Evolutionary conservation across 2,113 vertebrate species (phyloP).

Genomic region (Dicrurus megarhynchus): DNA sequence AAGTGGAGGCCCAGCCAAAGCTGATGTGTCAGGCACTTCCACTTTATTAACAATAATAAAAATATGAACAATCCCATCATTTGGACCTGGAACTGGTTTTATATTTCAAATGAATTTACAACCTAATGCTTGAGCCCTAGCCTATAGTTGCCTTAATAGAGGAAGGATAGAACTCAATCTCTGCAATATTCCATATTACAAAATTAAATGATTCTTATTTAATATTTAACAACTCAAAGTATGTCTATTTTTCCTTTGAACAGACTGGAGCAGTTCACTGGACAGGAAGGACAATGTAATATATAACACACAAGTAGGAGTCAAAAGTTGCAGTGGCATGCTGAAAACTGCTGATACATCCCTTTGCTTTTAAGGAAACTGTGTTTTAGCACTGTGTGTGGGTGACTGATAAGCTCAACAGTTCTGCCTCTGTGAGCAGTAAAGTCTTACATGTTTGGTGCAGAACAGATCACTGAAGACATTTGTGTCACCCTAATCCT

Average conservation of each 20-base stretch:
- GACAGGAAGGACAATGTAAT: not conserved
- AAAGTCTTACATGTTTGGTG: not conserved
- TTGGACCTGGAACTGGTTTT: not conserved
- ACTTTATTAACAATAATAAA: not conserved
- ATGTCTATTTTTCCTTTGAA: not conserved
- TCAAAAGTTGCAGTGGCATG: not conserved
- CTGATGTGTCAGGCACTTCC: not conserved
- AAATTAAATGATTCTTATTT: not conserved
- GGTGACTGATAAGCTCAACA: rapidly evolving
- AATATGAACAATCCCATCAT: not conserved
- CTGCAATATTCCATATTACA: not conserved
- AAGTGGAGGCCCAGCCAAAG: not conserved
- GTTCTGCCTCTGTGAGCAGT: not conserved
- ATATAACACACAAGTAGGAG: not conserved
- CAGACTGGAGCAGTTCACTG: not conserved
- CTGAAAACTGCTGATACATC: not conserved
- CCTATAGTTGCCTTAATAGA: not conserved
- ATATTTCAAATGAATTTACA: not conserved
- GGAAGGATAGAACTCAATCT: not conserved
- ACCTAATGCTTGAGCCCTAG: not conserved
- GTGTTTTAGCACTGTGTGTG: not conserved
- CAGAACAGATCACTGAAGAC: not conserved
- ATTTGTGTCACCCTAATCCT: not conserved
- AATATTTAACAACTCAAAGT: not conserved
- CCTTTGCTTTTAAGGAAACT: not conserved